phyloP scores from a whole-genome alignment of 2,113 vertebrate species.

The Plectropomus leopardus region DNA sequence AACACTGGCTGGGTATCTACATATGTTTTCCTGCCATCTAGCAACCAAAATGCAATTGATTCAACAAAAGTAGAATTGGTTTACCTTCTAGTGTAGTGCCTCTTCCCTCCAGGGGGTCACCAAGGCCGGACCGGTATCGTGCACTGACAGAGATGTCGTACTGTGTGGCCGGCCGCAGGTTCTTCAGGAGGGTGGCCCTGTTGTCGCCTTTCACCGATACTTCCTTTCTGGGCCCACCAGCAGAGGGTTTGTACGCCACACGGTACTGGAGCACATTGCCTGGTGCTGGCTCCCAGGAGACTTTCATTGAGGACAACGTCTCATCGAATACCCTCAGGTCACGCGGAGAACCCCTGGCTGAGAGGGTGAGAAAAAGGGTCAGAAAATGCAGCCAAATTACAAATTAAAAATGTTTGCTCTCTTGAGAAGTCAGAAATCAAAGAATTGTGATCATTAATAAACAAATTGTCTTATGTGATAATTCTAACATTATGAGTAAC shows the following conservation, averaged over 20 bases:
- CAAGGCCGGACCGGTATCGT: conserved; percentile 87
- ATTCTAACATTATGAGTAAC: too few relatives aligned
- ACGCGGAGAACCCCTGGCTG: conserved; percentile 88
- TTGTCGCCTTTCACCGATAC: conserved; percentile 83
- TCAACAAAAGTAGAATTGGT: not conserved
- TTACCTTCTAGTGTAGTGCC: conserved; percentile 91
- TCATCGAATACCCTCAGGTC: conserved; percentile 87
- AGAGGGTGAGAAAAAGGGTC: conserved; percentile 1
- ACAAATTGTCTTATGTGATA: too few relatives aligned
- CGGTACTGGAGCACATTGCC: conserved; percentile 89
- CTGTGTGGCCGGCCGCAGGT: conserved; percentile 85
- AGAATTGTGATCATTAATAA: too few relatives aligned
- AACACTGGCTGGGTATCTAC: not conserved
- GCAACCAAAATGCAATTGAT: not conserved
- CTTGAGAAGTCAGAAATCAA: too few relatives aligned
- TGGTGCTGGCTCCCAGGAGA: conserved; percentile 88
- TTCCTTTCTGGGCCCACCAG: conserved; percentile 87
- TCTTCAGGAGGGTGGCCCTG: conserved; percentile 81
- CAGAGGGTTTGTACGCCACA: conserved; percentile 81
- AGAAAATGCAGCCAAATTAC: not conserved
- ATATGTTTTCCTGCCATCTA: too few relatives aligned
- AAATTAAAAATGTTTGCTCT: too few relatives aligned
- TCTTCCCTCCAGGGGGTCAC: conserved; percentile 86
- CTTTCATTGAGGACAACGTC: conserved; percentile 87
- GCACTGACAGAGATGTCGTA: conserved; percentile 88